Evolutionary conservation across 1,140 invertebrate genomes (phyloP), one percentile per base, ranked within the genome.

Genomic region (Pseudomyrmex gracilis): DNA sequence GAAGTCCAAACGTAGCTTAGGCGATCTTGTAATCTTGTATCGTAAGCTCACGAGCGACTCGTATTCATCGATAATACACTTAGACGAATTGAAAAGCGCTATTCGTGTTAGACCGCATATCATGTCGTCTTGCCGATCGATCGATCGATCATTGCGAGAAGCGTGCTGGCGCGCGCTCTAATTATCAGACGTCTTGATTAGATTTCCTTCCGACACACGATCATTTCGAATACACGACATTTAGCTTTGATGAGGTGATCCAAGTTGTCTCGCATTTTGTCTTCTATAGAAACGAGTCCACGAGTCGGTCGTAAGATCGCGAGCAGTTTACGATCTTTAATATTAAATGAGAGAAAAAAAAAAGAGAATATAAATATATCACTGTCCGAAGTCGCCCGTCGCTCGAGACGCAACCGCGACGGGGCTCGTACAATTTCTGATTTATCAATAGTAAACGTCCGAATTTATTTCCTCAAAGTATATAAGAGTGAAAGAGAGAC

Each of bases 381-480:
- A 20, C 5, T 60, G 4, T 55, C 22, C 17, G 68, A 17, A 51
- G 7, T 58, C n/a, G 51, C 10, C 17, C 17, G 43, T 55, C 4
- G n/a, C 47, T 73, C 10, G 45, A 45, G n/a, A 58, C 68, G 3
- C 10, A 13, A 64, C n/a, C 9, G 34, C 51, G 51, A 70, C 45
- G 15, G n/a, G 20, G 24, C 20, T 13, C 22, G 55, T 70, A 82
- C 49, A 53, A 34, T 73, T 73, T 74, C n/a, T 74, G 60, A 61
- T 63, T 82, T 74, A 82, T 82, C 45, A 64, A 45, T 63, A 7
- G 51, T 47, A 63, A 64, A 64, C 60, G 67, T 86, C 82, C 78
- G 64, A 80, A 84, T 88, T 90, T 83, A 64, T 88, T 90, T 83
- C 20, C 12, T 13, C 34, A 47, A 73, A 53, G 43, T 60, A 61